Percentiles rank a stretch among this genome's conserved stretches.
phyloP scores from a whole-genome alignment of 2,888 invertebrate species.

The Chesias legatella region DNA sequence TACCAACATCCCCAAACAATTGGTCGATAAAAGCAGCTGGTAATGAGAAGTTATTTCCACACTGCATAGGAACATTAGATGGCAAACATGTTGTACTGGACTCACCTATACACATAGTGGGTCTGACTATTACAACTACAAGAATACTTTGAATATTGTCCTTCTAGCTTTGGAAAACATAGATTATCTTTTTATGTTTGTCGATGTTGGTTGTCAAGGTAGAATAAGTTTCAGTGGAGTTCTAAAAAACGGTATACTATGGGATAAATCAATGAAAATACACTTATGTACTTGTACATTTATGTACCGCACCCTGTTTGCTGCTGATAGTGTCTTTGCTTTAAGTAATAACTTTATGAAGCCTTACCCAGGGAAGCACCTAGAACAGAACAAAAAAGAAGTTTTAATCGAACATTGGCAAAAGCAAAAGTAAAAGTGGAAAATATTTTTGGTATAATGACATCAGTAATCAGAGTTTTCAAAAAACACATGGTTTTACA shows the following conservation, averaged over 20 bases:
- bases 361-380: constrained; percentile 19
- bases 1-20: too few species aligned
- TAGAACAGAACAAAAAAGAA: constrained; percentile 11
- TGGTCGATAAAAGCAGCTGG: too few species aligned
- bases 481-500: constrained; percentile 8
- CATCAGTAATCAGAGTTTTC: constrained; percentile 11
- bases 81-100: constrained; percentile 18
- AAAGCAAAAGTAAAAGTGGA: constrained; percentile 10
- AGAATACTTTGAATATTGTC: constrained; percentile 23
- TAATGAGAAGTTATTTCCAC: too few species aligned
- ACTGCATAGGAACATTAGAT: constrained; percentile 12
- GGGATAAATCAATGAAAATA: constrained; percentile 20
- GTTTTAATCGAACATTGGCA: constrained; percentile 16
- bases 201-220: constrained; percentile 22
- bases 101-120: constrained; percentile 14
- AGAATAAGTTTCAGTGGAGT: constrained; percentile 26
- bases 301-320: constrained; percentile 23
- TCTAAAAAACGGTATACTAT: constrained; percentile 12
- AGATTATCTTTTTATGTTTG: constrained; percentile 24
- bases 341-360: constrained; percentile 24
- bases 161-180: constrained; percentile 24
- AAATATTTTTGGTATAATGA: constrained; percentile 12
- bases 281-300: constrained; percentile 5
- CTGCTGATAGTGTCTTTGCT: constrained; percentile 28
- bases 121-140: constrained; percentile 20